Evolutionary conservation across 2,888 invertebrate genomes (phyloP), one percentile per base, ranked within the genome.

Genomic region (Pycnomerus fuliginosus): DNA sequence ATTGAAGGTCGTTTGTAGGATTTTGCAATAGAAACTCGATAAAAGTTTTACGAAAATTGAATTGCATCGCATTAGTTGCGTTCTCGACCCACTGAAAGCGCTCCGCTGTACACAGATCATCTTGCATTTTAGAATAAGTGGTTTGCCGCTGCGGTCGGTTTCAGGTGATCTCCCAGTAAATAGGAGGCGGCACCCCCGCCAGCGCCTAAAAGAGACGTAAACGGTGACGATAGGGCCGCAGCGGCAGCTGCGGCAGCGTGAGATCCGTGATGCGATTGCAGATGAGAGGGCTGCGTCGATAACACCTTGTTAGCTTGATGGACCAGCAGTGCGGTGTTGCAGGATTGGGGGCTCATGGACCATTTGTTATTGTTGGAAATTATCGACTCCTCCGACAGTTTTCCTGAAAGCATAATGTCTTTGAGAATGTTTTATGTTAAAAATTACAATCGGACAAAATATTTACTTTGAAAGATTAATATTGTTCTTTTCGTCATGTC

Each of bases 191-290:
- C 72, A 16, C 72, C 68, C 30, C 79, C 78, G 23, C 79, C 76
- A 24, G 79, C 79, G 27, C 79, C 76, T 31, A 80, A 72, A 32
- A 80, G 72, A 29, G 68, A 74, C 52, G 76, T 80, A 72, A 76
- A 83, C 62, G 78, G 81, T 27, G 76, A 79, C 51, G 74, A 79
- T 58, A 71, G 80, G 74, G 66, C 82, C 75, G 66, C 84, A 71
- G 72, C 84, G 1, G 71, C 71, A 67, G 58, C 84, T 74, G 74
- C 84, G 74, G 72, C 84, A 74, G 53, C 82, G 71, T 82, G 82
- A 76, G 68, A 78, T 39, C 62, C 62, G 43, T 68, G 68, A 39
- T 70, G 70, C 15, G 63, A 59, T 41, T 65, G 62, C 38, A 65
- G 64, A 48, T 66, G 68, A 32, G 67, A 70, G 56, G 66, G 71